These are phyloP conservation scores for Myotis planiceps DNA, from an alignment of 2,797 vertebrate genomes.

Conservation along the genomic window DNA sequence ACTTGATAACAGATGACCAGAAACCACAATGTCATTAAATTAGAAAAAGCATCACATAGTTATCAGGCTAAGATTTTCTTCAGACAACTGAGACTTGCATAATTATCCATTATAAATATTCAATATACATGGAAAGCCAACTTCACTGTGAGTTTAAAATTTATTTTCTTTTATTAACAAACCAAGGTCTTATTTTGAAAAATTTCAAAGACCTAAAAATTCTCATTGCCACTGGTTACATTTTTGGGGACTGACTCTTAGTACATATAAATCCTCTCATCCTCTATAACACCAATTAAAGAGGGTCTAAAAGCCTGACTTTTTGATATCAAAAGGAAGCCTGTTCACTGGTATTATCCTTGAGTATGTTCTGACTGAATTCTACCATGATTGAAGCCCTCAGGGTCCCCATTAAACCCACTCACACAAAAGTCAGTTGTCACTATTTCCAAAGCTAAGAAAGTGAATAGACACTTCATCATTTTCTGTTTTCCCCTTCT, in stretches of 20 bases:
- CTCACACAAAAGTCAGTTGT: slow-evolving; percentile 13
- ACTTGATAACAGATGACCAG: background rate
- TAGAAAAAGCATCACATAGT: background rate
- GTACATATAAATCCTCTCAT: slow-evolving; percentile 9
- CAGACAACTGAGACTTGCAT: background rate
- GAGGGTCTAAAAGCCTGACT: background rate
- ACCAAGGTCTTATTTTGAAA: background rate
- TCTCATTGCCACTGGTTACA: background rate
- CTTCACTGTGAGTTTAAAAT: background rate
- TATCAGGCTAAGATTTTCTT: background rate
- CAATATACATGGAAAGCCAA: background rate
- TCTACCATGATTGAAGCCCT: background rate
- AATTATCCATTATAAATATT: slow-evolving; percentile 1
- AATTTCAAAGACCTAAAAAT: background rate
- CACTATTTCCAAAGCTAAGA: slow-evolving; percentile 28
- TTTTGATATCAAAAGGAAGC: slow-evolving; percentile 11
- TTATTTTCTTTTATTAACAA: slow-evolving; percentile 14
- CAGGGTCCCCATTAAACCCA: slow-evolving; percentile 29
- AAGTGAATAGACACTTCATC: background rate
- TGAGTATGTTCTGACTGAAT: slow-evolving; percentile 18
- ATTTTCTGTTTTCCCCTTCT: background rate
- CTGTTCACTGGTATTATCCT: background rate
- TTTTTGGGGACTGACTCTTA: background rate
- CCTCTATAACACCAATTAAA: slow-evolving; percentile 22
- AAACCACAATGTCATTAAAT: background rate